Base-by-base conservation (phyloP, 64 coral and sea anemone genomes). In the Pachyseris speciosa region DNA sequence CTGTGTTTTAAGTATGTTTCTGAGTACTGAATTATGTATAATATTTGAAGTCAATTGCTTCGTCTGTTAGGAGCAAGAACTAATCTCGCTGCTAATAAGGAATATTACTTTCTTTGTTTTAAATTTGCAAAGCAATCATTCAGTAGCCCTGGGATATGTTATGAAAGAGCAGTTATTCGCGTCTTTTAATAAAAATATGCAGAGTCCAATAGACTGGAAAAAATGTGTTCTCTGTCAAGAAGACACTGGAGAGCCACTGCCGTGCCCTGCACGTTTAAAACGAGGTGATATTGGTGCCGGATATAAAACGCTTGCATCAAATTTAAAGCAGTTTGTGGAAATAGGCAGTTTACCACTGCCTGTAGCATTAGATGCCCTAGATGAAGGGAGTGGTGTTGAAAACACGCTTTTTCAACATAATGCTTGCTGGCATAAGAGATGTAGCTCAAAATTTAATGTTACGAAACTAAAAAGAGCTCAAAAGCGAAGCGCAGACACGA, bases 391-490 rank as follows among this genome's bases (percentile, higher is more conserved):
- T 57, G 84, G 66, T 43, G 83, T 91, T 83, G 59, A 84, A 22
- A 52, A 84, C 55, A 70, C 64, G 42, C 69, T 80, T 51, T 68
- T 26, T 67, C 64, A 84, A 84, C 58, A 58, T 37, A 64, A 64
- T 72, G 89, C 89, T 25, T 51, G 80, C 28, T 91, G 89, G 89
- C 89, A 84, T 91, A 91, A 84, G 72, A 84, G 80, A 22, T 91
- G 78, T 71, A 84, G 83, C 69, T 53, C 49, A n/a, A 36, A 74
- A 64, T 91, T 91, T 73, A 91, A 91, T 84, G 55, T 24, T 38
- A 91, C 78, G 81, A 84, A 91, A 53, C 69, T 91, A 30, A 65
- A 84, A 74, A 37, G 89, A 61, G 89, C 78, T 47, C 64, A 84
- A 80, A 91, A 84, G 72, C 17, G 89, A 64, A 60, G 69, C 42